A percentile compares a stretch with the other conserved stretches of the same genome.
Evolutionary conservation across 1,140 invertebrate species (phyloP).

Genomic region (Reticulitermes speratus): DNA sequence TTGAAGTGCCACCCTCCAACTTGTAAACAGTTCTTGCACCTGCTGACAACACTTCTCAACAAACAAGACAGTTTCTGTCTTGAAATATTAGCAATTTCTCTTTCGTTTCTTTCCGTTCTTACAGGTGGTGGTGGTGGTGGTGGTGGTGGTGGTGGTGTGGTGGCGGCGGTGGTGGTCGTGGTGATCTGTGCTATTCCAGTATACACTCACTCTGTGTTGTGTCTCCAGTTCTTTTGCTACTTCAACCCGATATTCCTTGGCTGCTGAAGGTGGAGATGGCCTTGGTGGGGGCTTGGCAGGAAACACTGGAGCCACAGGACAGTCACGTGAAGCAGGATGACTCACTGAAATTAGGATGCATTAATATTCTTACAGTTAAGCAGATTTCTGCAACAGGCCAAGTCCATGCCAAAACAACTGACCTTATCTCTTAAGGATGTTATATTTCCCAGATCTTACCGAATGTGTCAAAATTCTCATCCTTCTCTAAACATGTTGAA

Average conservation of each 20-base stretch:
- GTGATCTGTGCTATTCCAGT: background rate
- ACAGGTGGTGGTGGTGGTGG: too few relatives aligned
- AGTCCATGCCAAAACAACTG: too few relatives aligned
- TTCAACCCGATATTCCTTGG: constrained; percentile 25
- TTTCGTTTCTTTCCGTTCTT: too few relatives aligned
- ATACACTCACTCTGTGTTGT: constrained; percentile 28
- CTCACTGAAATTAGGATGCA: background rate
- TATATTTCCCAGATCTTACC: constrained; percentile 44
- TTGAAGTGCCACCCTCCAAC: too few relatives aligned
- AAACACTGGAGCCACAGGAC: constrained; percentile 5
- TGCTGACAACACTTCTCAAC: too few relatives aligned
- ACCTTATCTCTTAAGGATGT: too few relatives aligned
- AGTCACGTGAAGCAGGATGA: background rate
- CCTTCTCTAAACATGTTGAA: constrained; percentile 76
- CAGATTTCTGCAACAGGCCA: background rate
- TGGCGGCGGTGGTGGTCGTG: too few relatives aligned
- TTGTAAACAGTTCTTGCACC: too few relatives aligned
- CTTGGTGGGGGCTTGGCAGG: background rate
- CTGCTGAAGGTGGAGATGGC: background rate
- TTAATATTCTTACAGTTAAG: background rate
- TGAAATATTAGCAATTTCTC: too few relatives aligned
- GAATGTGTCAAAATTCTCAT: constrained; percentile 79
- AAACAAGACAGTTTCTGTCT: too few relatives aligned
- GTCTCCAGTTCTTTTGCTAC: background rate
- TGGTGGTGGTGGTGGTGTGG: too few relatives aligned